Evolutionary conservation across 2,113 vertebrate species (phyloP), one percentile per base, ranked within the genome.

Genomic region (Peromyscus polionotus): DNA sequence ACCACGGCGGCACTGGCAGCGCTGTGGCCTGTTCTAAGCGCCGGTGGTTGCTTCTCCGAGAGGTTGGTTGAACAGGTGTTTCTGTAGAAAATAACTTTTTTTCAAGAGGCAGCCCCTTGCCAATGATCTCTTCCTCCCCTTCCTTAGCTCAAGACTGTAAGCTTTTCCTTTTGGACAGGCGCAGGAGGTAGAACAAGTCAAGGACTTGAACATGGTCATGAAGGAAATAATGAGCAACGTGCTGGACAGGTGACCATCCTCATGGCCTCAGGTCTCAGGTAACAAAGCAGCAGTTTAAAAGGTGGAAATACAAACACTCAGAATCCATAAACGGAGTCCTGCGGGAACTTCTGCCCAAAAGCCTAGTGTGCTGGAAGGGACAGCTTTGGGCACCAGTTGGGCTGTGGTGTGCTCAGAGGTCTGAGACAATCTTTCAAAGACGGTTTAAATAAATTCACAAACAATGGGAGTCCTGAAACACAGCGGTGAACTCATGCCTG

Each of bases 161-260:
- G 6, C 13, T 10, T 85, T 76, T 45, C 48, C 65, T 86, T 9
- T 45, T 31, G 67, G 72, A 77, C 11, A 26, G 2, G 26, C 10
- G 3, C 20, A 1, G 0, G 4, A 51, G 42, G 8, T 31, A 33
- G 54, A 57, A 36, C 45, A 24, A 0, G 2, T 81, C 65, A 51
- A 39, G 36, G 13, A 20, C 72, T 10, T 17, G 1, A 36, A 3
- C 6, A 0, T 36, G 42, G 28, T 70, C 5, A 0, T 26, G 31
- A 45, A 73, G 28, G 42, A 91, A 61, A 6, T 22, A 6, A 63
- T 42, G 17, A 59, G 4, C 51, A 33, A 11, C 81, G 20, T 61
- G 24, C 26, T 39, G 70, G 31, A 72, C 20, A 1, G 0, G 16
- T 31, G 84, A 19, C 26, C 45, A 7, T 51, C 57, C 48, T 48